Base-by-base conservation (phyloP, 2,888 invertebrate genomes). In the Campopleginae sp. region DNA sequence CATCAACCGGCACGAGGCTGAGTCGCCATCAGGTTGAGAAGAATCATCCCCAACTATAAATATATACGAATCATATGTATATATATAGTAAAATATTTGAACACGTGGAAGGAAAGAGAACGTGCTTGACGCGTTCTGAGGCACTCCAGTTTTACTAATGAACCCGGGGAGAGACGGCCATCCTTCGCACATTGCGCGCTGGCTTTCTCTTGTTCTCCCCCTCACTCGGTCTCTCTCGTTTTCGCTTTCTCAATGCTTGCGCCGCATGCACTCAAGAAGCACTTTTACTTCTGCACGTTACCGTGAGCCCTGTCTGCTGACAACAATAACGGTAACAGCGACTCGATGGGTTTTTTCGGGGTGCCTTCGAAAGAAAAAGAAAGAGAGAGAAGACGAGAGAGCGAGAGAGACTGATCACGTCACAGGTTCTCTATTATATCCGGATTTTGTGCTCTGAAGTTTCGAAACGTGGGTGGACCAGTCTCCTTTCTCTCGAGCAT, bases 231-330 rank as follows among this genome's bases (percentile, higher is more conserved):
- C 65, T 66, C 80, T 19, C 51, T 65, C 61, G 74, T 71, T 61
- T 61, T 66, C 48, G 61, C 58, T 72, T 76, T 82, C 66, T 46
- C 76, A 61, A 78, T 80, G 65, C 75, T 70, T 58, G 51, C 38
- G 66, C 74, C 78, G 76, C 77, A 77, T 80, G 84, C 88, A 90
- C 90, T 91, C 88, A 87, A 91, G 89, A 86, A 91, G 92, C 91
- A 92, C 92, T 92, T 92, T 92, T 92, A 91, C 90, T 91, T 90
- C 90, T 90, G 91, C 88, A 82, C 70, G 72, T 61, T 74, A 63
- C 51, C 51, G 46, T 74, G 74, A 80, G 80, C 46, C 48, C 71
- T 79, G 80, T 72, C 82, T 80, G 82, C 61, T 66, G 75, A 78
- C 85, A 85, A 85, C 82, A 85, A 82, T 85, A 80, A 82, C 80